Evolutionary conservation across 37 sponge, comb jelly and placozoan genomes (phyloP), one percentile per base, ranked within the genome.

Genomic region (Tethya wilhelma): DNA sequence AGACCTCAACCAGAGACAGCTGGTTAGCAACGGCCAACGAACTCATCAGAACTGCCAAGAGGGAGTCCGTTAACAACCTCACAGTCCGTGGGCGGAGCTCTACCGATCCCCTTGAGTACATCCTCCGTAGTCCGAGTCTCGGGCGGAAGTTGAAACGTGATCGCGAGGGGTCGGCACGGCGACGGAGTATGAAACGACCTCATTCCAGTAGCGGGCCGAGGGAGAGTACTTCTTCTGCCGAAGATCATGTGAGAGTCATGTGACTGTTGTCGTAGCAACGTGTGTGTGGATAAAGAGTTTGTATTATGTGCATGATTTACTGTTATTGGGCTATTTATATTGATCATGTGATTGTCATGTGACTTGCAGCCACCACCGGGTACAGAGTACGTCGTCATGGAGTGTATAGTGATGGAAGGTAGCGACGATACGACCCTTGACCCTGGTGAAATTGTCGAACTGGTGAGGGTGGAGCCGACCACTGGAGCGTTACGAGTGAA

Each of bases 361-460:
- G 6, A 20, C 12, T 43, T 44, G 28, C 72, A 46, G 72, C 45
- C 33, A 8, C 64, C 72, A 26, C 43, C 43, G 30, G 89, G 84
- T 2, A 82, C 83, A 9, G 53, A 73, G 73, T 89, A 71, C 40
- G 71, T 90, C 32, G 91, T 90, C 66, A 67, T 90, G 86, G 91
- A 90, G 77, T 77, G 86, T 33, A 85, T 90, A 55, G 86, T 90
- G 30, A 56, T 90, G 71, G 91, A 90, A 32, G 91, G 84, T 20
- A 82, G 77, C 2, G 90, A 90, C 42, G 91, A 90, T 42, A 38
- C 81, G 28, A 56, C 56, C 38, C 58, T 90, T 34, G 82, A 85
- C 38, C 82, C 86, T 17, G 91, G 91, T 17, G 91, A 90, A 2
- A 65, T 77, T n/a, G 91, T 90, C 57, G 64, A 80, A 59, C 82